Evolutionary conservation across 1,140 invertebrate genomes (phyloP).

Genomic region (roundworm (Caenorhabditis elegans)): WBcel235 BX284603.4:6156501-6157000

Average conservation of each 20-base stretch:
- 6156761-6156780: conserved; percentile 55
- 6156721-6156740: conserved; percentile 52
- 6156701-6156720: conserved; percentile 48
- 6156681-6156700: conserved; percentile 34
- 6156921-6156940: conserved; percentile 34
- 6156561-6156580: conserved; percentile 54
- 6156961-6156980: no score
- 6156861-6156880: conserved; percentile 58
- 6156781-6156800: conserved; percentile 60
- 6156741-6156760: conserved; percentile 54
- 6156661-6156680: conserved; percentile 47
- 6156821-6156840: conserved; percentile 41
- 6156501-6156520: conserved; percentile 51
- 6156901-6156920: conserved; percentile 54
- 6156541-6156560: conserved; percentile 53
- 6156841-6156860: conserved; percentile 44
- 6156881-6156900: conserved; percentile 57
- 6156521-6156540: conserved; percentile 43
- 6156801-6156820: conserved; percentile 56
- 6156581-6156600: conserved; percentile 32
- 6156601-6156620: conserved; percentile 10
- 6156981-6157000: no score
- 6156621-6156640: conserved; percentile 20
- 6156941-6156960: not conserved
- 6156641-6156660: conserved; percentile 45